Evolutionary conservation across 2,797 vertebrate genomes (phyloP).

Genomic region (Anolis apletophallus): DNA sequence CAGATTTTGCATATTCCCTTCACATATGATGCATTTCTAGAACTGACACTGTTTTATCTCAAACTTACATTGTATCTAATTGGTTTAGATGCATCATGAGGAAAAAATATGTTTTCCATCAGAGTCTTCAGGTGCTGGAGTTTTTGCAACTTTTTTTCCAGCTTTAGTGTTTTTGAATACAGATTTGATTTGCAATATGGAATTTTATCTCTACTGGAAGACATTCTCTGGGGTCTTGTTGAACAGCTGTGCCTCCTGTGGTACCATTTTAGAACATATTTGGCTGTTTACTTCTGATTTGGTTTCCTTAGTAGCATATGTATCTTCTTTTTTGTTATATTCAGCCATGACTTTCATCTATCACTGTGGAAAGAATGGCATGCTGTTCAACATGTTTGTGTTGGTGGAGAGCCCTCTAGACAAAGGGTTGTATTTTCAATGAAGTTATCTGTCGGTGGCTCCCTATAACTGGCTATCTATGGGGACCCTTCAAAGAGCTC

Average conservation of each 20-base stretch:
- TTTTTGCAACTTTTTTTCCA: slow-evolving; percentile 8
- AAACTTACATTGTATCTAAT: slow-evolving; percentile 23
- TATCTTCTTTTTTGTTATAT: slow-evolving; percentile 15
- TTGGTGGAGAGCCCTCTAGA: slow-evolving; percentile 41
- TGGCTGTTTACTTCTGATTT: slow-evolving; percentile 25
- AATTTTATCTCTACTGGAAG: slow-evolving; percentile 20
- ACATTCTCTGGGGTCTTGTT: not conserved
- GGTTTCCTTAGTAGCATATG: slow-evolving; percentile 6
- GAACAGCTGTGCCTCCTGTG: slow-evolving; percentile 24
- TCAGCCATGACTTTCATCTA: slow-evolving; percentile 44
- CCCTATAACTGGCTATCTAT: slow-evolving; percentile 34
- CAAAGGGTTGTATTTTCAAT: not conserved
- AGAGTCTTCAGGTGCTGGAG: not conserved
- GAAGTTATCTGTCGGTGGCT: slow-evolving; percentile 41
- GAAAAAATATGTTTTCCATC: not conserved
- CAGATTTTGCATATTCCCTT: not conserved
- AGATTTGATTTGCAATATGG: slow-evolving; percentile 19
- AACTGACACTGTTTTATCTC: slow-evolving; percentile 1
- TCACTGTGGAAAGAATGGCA: slow-evolving; percentile 39
- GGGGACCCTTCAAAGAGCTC: slow-evolving; percentile 56
- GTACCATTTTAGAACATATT: not conserved
- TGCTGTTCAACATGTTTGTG: slow-evolving; percentile 39
- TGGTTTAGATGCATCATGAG: not conserved
- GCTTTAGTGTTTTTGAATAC: not conserved
- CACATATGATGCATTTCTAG: not conserved